Base-by-base conservation (phyloP, 2,113 vertebrate genomes). In the Petroica traversi region DNA sequence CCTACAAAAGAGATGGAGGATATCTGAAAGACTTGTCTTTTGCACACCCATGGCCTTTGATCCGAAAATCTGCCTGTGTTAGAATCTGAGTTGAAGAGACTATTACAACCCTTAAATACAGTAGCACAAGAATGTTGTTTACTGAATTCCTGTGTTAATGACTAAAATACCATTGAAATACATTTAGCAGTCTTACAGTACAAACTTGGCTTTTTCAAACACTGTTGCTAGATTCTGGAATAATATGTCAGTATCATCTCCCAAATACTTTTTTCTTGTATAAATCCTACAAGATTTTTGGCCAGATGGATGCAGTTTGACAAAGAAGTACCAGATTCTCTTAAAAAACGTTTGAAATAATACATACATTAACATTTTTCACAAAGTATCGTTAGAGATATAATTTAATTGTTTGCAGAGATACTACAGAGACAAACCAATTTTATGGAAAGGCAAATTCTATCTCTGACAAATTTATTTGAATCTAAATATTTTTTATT, bases 401-500 rank as follows among this genome's bases (percentile, higher is more conserved):
- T 61, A 57, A 81, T 95, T 96, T 95, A 95, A 94, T 76, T 74
- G 31, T 92, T 96, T 94, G 64, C n/a, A 68, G 69, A 93, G 64
- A 87, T 11, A 82, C 52, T 89, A 67, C 14, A 46, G 55, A 95
- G 58, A 85, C 12, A 95, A 91, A 76, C 14, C 4, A 29, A 46
- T 89, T 90, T 94, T 80, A 40, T 72, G 16, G 28, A 93, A 67
- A 95, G 55, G 25, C 29, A 92, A 93, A 97, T 96, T 96, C 72
- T 72, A 36, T 63, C 57, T 86, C 40, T 86, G 74, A 94, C 17
- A 81, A 93, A 76, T 92, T 93, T 57, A 91, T 93, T 95, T 93
- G 41, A 93, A 94, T 90, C 83, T 94, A 93, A 97, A 92, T 96
- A 96, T 87, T 93, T 94, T 97, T 96, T 66, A 89, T 45, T 96